Conservation (phyloP, 2,888 invertebrate genomes). For the Toxonevra muliebris region DNA sequence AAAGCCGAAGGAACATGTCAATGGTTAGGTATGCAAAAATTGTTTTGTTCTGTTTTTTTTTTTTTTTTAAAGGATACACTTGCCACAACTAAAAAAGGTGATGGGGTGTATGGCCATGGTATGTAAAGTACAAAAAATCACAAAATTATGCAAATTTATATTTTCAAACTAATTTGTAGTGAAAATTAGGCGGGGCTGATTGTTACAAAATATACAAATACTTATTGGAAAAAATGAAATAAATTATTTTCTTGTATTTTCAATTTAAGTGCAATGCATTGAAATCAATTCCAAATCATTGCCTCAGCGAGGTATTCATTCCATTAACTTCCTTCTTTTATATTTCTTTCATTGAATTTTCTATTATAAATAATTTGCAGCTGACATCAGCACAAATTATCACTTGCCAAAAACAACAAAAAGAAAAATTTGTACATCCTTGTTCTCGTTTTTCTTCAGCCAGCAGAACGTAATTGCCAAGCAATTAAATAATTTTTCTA, state of each 20-base stretch:
- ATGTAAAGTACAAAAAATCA: background rate
- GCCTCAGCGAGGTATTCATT: background rate
- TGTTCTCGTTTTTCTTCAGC: background rate
- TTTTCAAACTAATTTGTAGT: slow-evolving; percentile 51
- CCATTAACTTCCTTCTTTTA: background rate
- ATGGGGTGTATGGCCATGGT: slow-evolving; percentile 6
- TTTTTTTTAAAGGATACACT: slow-evolving; percentile 1
- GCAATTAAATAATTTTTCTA: slow-evolving; percentile 56
- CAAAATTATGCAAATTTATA: slow-evolving; percentile 50
- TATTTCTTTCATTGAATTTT: background rate
- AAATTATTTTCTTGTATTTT: slow-evolving; percentile 8
- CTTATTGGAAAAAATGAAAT: background rate
- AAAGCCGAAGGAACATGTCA: background rate
- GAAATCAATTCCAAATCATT: slow-evolving; percentile 51
- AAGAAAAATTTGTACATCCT: slow-evolving; percentile 11
- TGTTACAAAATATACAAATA: background rate
- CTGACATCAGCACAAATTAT: slow-evolving; percentile 29
- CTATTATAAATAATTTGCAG: slow-evolving; percentile 22
- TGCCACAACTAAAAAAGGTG: slow-evolving; percentile 25
- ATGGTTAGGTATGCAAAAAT: slow-evolving; percentile 16
- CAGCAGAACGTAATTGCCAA: slow-evolving; percentile 44
- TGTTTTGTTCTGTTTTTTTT: background rate
- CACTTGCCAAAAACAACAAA: slow-evolving; percentile 18
- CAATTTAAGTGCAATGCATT: slow-evolving; percentile 29
- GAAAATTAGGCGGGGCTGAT: background rate